Conservation (phyloP, 2,888 invertebrate species). For the Lepeophtheirus nordmannii region DNA sequence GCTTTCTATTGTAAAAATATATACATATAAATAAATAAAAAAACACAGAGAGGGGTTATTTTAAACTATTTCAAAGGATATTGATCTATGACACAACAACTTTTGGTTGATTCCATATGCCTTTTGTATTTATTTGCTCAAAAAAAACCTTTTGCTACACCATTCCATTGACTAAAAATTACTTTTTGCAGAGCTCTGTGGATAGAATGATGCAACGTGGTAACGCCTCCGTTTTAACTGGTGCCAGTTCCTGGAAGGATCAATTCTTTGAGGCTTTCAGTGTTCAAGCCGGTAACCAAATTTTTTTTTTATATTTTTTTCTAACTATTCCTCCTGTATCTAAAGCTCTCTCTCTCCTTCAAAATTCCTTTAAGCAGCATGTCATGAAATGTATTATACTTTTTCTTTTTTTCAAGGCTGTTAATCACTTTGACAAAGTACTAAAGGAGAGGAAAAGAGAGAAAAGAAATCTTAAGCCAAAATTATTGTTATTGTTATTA, state of each 20-base stretch:
- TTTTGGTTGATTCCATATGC: background rate
- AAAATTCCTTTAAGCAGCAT: background rate
- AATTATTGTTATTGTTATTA: background rate
- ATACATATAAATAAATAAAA: too few relatives aligned
- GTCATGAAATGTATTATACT: background rate
- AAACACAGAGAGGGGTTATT: too few relatives aligned
- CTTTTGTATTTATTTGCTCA: background rate
- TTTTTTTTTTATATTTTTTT: conserved; percentile 17
- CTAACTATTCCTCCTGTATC: background rate
- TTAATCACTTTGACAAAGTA: too few relatives aligned
- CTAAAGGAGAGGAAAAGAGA: too few relatives aligned
- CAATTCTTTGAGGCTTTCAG: conserved; percentile 94
- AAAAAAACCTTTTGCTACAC: background rate
- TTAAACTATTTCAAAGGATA: too few relatives aligned
- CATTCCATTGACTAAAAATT: too few relatives aligned
- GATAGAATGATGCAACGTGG: conserved; percentile 95
- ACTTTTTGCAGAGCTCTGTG: conserved; percentile 60
- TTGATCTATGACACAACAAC: background rate
- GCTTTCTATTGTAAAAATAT: too few relatives aligned
- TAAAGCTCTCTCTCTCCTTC: background rate
- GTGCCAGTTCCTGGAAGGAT: conserved; percentile 98
- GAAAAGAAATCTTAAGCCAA: background rate
- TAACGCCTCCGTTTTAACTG: conserved; percentile 71
- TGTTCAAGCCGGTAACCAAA: conserved; percentile 59
- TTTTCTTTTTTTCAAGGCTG: background rate